Evolutionary conservation across 2,888 invertebrate genomes (phyloP), one percentile per base, ranked within the genome.

Genomic region (Polydrusus pterygomalis): DNA sequence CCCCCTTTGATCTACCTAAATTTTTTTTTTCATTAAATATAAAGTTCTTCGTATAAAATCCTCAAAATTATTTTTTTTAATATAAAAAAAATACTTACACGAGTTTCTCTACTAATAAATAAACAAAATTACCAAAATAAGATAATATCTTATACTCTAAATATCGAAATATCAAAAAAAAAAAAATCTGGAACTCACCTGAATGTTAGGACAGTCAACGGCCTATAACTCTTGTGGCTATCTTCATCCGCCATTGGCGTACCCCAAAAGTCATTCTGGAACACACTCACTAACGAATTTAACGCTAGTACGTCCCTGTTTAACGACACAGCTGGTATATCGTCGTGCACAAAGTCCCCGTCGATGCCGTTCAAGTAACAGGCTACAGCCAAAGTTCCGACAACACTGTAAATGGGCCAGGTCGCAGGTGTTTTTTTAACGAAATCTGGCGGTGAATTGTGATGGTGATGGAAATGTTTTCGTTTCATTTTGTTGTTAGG

Each of bases 221-320:
- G 96, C 81, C 96, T 90, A 87, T 96, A 96, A 68, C 95, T 95
- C 89, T 96, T 96, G 88, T 96, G 96, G 83, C 95, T 96, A 84
- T 90, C 90, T 68, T 92, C 88, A 84, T 95, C 94, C n/a, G 91
- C 90, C 94, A 96, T 95, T 40, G 94, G 93, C 70, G 93, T 94
- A n/a, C 96, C 96, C 96, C 96, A 96, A 87, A 96, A 96, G 88
- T 96, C 96, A 86, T 95, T 94, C 82, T 89, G 89, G 84, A 95
- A 92, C 82, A 94, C 89, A 82, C 90, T 90, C 78, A 89, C 84
- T 82, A 94, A 86, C 38, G 91, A 88, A 78, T 90, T 93, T 68
- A 90, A 89, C 0, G 93, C 95, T 63, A 92, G 90, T 79, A 96
- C 96, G 87, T 96, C 96, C 83, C 91, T 91, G 87, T 96, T 96